Conservation (phyloP, 2,113 vertebrate genomes). For the Psittacus erithacus region DNA sequence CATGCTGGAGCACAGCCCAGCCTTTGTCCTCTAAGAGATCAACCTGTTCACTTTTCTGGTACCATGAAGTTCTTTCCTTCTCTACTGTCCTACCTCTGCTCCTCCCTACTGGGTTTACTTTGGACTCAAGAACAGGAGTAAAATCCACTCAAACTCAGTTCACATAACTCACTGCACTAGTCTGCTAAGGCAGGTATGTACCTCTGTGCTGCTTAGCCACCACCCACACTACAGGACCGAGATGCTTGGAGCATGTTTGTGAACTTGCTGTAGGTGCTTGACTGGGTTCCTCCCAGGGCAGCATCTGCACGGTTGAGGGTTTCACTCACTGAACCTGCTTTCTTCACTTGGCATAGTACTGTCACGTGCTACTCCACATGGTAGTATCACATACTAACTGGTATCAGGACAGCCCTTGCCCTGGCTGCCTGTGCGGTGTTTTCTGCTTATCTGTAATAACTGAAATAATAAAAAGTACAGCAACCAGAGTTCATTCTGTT, state of each 20-base stretch:
- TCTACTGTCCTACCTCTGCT: neutral
- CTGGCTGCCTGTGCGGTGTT: neutral
- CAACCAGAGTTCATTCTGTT: neutral
- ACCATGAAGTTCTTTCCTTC: neutral
- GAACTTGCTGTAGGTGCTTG: neutral
- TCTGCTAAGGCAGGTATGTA: neutral
- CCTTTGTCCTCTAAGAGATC: neutral
- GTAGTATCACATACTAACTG: neutral
- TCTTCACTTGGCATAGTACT: neutral
- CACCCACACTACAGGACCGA: rapidly evolving
- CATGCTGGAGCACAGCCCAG: neutral
- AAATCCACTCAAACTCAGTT: neutral
- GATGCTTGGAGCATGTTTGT: neutral
- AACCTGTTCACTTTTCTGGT: neutral
- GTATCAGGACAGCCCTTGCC: neutral
- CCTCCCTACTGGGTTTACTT: neutral
- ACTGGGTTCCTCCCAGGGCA: neutral
- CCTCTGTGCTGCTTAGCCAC: neutral
- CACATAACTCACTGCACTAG: neutral
- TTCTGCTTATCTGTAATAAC: neutral
- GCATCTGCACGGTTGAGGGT: neutral
- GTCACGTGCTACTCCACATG: neutral
- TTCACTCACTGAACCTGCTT: neutral
- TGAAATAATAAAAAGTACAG: constrained; percentile 28
- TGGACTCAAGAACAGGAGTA: neutral